Conservation (phyloP, 2,113 vertebrate genomes). For the Zeus faber region DNA sequence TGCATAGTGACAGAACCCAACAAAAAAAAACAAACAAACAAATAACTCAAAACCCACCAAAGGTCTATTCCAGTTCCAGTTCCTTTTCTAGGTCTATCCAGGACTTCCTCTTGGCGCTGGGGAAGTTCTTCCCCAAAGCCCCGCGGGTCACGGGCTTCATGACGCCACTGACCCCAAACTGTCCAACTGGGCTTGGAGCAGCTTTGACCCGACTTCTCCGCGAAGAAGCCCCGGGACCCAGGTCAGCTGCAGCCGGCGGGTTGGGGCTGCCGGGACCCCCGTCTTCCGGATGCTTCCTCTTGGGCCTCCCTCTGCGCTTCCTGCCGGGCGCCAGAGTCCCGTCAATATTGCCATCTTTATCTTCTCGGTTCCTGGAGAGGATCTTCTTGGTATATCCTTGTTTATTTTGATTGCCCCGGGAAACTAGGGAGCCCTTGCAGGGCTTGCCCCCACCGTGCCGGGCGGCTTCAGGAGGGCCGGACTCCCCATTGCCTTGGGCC, state of each 20-base stretch:
- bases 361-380: neutral
- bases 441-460: constrained; percentile 27
- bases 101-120: constrained; percentile 63
- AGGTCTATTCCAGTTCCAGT: constrained; percentile 46
- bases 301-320: constrained; percentile 45
- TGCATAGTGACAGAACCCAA: neutral
- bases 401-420: too few relatives aligned
- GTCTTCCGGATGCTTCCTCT: constrained; percentile 15
- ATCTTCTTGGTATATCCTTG: neutral
- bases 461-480: rapidly evolving
- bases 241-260: neutral
- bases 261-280: too few relatives aligned
- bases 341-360: neutral
- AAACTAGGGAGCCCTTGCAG: neutral
- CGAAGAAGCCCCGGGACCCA: too few relatives aligned
- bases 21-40: neutral
- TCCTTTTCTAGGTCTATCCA: constrained; percentile 65
- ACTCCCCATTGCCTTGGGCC: neutral
- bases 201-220: neutral
- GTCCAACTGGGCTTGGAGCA: too few relatives aligned
- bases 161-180: neutral
- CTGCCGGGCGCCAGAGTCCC: neutral
- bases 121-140: constrained; percentile 62
- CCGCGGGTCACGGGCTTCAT: constrained; percentile 49
- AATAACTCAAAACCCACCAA: neutral